These are phyloP conservation scores for Ichneumoninae sp. DNA, from an alignment of 2,888 invertebrate genomes.

Conservation along the genomic window DNA sequence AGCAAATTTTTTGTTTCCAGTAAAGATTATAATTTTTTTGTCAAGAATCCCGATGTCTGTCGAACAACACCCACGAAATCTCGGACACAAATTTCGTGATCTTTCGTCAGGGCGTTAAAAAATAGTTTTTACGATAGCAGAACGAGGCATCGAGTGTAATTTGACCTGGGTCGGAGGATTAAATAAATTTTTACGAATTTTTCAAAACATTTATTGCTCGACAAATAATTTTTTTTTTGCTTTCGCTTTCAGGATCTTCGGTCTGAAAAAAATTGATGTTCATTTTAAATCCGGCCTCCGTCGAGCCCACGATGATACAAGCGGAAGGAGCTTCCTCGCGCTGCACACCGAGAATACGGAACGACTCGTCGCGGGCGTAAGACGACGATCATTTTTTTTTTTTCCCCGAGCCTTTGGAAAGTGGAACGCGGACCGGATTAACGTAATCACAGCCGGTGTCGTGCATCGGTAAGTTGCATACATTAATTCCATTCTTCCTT, in stretches of 20 bases:
- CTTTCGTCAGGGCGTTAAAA: background rate
- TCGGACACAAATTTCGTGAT: too few species aligned
- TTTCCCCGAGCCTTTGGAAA: constrained; percentile 59
- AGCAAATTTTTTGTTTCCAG: too few species aligned
- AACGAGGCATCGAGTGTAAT: background rate
- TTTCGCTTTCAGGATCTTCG: constrained; percentile 41
- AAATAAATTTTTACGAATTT: background rate
- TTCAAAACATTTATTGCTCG: background rate
- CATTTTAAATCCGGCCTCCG: constrained; percentile 29
- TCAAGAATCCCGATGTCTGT: too few species aligned
- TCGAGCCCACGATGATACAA: constrained; percentile 62
- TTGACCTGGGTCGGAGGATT: background rate
- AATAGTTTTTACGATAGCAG: background rate
- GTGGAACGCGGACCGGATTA: constrained; percentile 66
- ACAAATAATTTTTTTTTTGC: background rate
- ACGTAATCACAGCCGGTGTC: constrained; percentile 68
- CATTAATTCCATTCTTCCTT: constrained; percentile 15
- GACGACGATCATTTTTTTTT: constrained; percentile 10
- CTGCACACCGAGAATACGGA: constrained; percentile 65
- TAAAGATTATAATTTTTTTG: too few species aligned
- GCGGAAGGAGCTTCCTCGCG: constrained; percentile 59
- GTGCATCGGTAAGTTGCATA: constrained; percentile 64
- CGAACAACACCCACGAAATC: too few species aligned
- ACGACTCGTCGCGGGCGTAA: constrained; percentile 58
- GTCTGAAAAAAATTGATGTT: constrained; percentile 5